A percentile compares a stretch with the other conserved stretches of the same genome.
Evolutionary conservation across 2,888 invertebrate genomes (phyloP).

Genomic region (Eupeodes luniger): DNA sequence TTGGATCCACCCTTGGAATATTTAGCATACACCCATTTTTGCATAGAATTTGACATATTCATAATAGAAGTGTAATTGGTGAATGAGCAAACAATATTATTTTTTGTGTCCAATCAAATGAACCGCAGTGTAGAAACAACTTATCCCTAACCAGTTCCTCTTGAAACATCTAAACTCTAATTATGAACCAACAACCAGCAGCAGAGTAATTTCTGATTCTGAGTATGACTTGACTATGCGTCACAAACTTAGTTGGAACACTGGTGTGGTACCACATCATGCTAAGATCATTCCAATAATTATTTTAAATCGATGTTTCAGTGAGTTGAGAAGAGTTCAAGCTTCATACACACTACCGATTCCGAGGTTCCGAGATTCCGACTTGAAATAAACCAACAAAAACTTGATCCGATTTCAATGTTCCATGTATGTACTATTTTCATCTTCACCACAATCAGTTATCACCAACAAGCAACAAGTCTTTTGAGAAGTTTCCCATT

Average conservation of each 20-base stretch:
- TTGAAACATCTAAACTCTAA: background rate
- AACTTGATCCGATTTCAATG: conserved; percentile 52
- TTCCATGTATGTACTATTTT: conserved; percentile 35
- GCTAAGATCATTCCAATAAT: background rate
- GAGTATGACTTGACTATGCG: background rate
- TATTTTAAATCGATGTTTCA: no score
- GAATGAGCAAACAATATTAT: no score
- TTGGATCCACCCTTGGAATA: no score
- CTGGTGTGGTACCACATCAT: no score
- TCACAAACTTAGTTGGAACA: conserved; percentile 15
- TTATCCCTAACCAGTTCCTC: background rate
- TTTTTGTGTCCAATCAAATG: background rate
- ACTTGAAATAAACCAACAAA: background rate
- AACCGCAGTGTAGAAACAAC: background rate
- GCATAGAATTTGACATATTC: no score
- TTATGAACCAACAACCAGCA: background rate
- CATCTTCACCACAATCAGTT: conserved; percentile 16
- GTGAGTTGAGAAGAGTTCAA: no score
- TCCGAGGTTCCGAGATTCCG: background rate
- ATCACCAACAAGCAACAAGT: background rate
- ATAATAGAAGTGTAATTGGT: no score
- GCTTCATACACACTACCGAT: background rate
- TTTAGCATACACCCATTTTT: no score
- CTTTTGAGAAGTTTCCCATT: conserved; percentile 21
- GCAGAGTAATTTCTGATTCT: background rate